Evolutionary conservation across 2,113 vertebrate species (phyloP), one percentile per base, ranked within the genome.

Genomic region (Platanista minor): DNA sequence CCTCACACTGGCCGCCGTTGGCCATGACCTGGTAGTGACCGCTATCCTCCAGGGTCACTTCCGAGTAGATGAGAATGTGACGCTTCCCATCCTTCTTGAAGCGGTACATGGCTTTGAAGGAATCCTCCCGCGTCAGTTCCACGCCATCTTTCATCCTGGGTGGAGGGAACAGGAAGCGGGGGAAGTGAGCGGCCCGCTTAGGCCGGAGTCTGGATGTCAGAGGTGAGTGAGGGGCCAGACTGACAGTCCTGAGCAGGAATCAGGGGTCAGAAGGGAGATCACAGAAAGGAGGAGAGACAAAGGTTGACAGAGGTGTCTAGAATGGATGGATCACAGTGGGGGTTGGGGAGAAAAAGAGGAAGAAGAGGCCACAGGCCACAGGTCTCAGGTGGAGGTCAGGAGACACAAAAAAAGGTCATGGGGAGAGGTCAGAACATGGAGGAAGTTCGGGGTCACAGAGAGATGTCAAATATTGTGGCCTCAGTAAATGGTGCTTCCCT

Each of bases 21-120:
- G 99, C 99, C 57, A 98, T 94, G 90, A 98, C 98, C n/a, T 98
- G 85, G 95, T 99, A 99, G 75, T 67, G 99, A 0, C 99, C 99
- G 0, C 97, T 96, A 72, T 99, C 99, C 64, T 99, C 99, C 94
- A 95, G 97, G 17, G 91, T 95, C 27, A 99, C 99, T 31, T 99
- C 99, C 0, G 99, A 99, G 97, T 99, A 99, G 97, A 99, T 99
- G 97, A 99, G 98, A 43, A 98, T 97, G 80, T 99, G 99, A 25
- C 98, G 99, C 97, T 98, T 99, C 10, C 99, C 99, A 0, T 99
- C 99, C 93, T 99, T 99, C 98, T 99, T 99, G 96, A 99, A 98
- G 96, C 99, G 99, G 96, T 99, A 99, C 1, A 2, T 91, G 5
- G 97, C 62, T 97, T 99, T 99, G 90, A 97, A 98, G 52, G 98